Conservation (phyloP, 2,888 invertebrate genomes). For the Cheilosia grossa region DNA sequence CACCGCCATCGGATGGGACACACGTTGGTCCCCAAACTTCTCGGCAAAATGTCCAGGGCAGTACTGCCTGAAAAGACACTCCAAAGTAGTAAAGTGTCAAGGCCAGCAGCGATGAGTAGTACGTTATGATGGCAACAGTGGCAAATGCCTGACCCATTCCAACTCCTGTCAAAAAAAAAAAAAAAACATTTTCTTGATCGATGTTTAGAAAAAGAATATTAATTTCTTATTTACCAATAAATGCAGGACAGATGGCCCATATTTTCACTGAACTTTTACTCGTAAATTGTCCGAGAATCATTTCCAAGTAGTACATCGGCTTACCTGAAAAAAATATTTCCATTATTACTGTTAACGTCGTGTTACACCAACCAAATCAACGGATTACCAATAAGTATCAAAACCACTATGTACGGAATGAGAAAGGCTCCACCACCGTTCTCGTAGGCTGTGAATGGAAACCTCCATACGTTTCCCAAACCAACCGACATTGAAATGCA, state of each 20-base stretch:
- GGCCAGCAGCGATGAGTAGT: conserved; percentile 90
- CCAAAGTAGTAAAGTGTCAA: conserved; percentile 89
- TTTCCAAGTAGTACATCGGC: conserved; percentile 93
- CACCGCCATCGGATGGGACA: conserved; percentile 77
- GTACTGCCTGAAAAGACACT: conserved; percentile 87
- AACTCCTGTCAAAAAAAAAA: conserved; percentile 84
- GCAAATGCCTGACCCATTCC: conserved; percentile 88
- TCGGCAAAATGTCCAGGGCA: conserved; percentile 90
- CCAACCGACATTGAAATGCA: conserved; percentile 90
- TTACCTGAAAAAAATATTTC: conserved; percentile 84
- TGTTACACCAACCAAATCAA: not conserved
- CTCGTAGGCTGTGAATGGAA: conserved; percentile 87
- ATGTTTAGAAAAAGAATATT: not conserved
- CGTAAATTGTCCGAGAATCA: conserved; percentile 92
- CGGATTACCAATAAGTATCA: conserved; percentile 85
- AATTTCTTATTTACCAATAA: conserved; percentile 87
- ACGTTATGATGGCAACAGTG: conserved; percentile 87
- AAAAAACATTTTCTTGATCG: conserved; percentile 49
- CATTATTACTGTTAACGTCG: not conserved
- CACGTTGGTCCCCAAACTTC: conserved; percentile 80
- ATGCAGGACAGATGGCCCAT: conserved; percentile 87
- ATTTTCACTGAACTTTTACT: conserved; percentile 91
- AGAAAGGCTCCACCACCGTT: conserved; percentile 90
- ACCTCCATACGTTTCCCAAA: conserved; percentile 89
- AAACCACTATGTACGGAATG: conserved; percentile 88